Base-by-base conservation (phyloP, 2,888 invertebrate species). In the Eupeodes luniger region DNA sequence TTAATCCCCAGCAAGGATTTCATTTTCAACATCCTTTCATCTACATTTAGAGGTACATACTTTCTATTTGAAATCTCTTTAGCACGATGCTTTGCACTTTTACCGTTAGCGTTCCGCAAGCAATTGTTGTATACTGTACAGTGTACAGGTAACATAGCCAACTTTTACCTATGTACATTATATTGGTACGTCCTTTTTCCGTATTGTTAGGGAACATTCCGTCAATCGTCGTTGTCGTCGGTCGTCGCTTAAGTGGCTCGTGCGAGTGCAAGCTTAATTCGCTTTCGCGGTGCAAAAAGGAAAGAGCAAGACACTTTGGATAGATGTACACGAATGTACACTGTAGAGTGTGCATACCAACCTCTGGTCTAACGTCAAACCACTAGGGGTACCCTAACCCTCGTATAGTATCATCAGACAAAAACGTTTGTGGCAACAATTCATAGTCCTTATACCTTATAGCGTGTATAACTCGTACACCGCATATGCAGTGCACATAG, bases 1-100 rank as follows among this genome's bases (percentile, higher is more conserved):
- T 47, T 69, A 74, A 64, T 74, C 78, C 59, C 47, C 72, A 44
- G 64, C 12, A 64, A 78, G 62, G 70, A 70, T 79, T 66, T 75
- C 82, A 82, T 70, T 79, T 66, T 79, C 82, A 82, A 40, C 82
- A 76, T 79, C 78, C 78, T 86, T 79, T 86, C 85, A 85, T 53
- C 55, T 51, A 59, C 40, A 64, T 53, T 67, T 64, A 40, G 5
- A 40, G 5, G 6, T 40, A 40, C 40, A 40, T 40, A 16, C 64
- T 16, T 44, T 12, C 27, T 55, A 19, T 64, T 77, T 36, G 44
- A 69, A 47, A 66, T 81, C 74, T 40, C 57, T 69, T 61, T 81
- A 55, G 55, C 64, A 51, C 27, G 74, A 40, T 59, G 49, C 40
- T 75, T 75, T 51, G 27, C 81, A 69, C 53, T 55, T 61, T 53